A percentile compares a stretch with the other conserved stretches of the same genome.
phyloP scores from a whole-genome alignment of 2,797 vertebrate species.

The Diplodus sargus region DNA sequence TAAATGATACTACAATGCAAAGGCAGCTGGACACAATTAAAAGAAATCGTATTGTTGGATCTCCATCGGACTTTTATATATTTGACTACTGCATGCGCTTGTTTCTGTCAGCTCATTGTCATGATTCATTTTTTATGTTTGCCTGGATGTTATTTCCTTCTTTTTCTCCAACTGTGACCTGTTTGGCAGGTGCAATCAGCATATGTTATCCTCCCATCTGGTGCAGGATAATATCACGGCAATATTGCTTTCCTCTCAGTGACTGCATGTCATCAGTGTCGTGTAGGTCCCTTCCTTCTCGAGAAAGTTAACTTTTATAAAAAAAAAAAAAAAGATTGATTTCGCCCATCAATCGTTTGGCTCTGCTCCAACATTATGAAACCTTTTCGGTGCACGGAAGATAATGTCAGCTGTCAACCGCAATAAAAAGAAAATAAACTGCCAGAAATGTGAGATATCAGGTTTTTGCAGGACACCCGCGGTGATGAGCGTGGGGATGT shows the following conservation, averaged over 20 bases:
- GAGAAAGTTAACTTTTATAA: slow-evolving; percentile 61
- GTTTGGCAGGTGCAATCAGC: slow-evolving; percentile 74
- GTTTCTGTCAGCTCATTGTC: slow-evolving; percentile 48
- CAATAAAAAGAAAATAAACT: slow-evolving; percentile 53
- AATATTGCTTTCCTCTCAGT: slow-evolving; percentile 62
- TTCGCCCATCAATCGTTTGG: slow-evolving; percentile 48
- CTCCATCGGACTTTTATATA: slow-evolving; percentile 4
- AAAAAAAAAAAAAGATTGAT: slow-evolving; percentile 33
- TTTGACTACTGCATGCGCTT: slow-evolving; percentile 16
- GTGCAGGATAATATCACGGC: slow-evolving; percentile 54
- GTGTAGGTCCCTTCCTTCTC: slow-evolving; percentile 25
- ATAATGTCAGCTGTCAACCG: slow-evolving; percentile 60
- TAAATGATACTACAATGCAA: background rate
- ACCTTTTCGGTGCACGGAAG: slow-evolving; percentile 35
- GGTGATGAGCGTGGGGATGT: slow-evolving; percentile 49
- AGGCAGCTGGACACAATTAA: slow-evolving; percentile 17
- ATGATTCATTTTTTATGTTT: slow-evolving; percentile 48
- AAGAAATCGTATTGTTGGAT: background rate
- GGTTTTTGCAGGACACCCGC: slow-evolving; percentile 38
- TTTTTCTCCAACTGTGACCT: slow-evolving; percentile 55
- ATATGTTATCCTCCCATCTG: slow-evolving; percentile 74
- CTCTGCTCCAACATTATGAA: slow-evolving; percentile 41
- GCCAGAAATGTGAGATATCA: slow-evolving; percentile 20
- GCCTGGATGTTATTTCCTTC: slow-evolving; percentile 47
- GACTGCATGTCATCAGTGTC: slow-evolving; percentile 44